These are phyloP conservation scores for Sakesphorus luctuosus DNA, from an alignment of 2,113 vertebrate genomes.

Conservation along the genomic window DNA sequence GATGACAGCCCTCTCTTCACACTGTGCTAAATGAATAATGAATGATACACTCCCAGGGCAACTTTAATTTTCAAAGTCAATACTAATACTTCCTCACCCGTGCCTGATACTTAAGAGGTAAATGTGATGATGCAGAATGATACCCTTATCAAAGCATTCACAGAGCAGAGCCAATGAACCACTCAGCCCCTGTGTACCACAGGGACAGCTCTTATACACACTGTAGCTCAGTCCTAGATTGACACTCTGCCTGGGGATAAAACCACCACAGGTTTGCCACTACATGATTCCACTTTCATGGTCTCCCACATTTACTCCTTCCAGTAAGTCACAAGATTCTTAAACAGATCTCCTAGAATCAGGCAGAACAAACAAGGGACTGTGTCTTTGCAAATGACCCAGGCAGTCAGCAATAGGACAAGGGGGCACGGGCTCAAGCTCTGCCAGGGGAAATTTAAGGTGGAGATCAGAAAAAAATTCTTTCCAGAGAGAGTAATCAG, in stretches of 20 bases:
- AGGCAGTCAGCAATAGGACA: too few species aligned
- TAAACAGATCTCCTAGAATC: not conserved
- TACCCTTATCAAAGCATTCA: not conserved
- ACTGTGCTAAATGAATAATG: conserved; percentile 54
- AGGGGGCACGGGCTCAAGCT: too few species aligned
- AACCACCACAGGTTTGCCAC: not conserved
- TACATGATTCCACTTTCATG: accelerated
- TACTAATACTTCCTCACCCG: conserved; percentile 22
- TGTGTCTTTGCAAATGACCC: not conserved
- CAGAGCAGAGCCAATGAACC: not conserved
- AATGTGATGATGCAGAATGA: not conserved
- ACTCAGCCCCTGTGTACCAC: not conserved
- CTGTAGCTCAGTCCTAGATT: not conserved
- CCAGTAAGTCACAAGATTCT: not conserved
- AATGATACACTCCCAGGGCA: conserved; percentile 29
- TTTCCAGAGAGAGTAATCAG: too few species aligned
- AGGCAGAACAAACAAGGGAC: not conserved
- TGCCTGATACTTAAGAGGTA: conserved; percentile 13
- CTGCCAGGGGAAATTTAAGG: too few species aligned
- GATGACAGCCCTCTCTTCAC: conserved; percentile 45
- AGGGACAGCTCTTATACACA: not conserved
- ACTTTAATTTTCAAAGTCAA: conserved; percentile 60
- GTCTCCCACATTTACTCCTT: not conserved
- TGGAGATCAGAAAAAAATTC: too few species aligned
- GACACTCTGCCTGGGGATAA: not conserved